These are phyloP conservation scores for Lucifuga dentata DNA, from an alignment of 2,113 vertebrate species.

Conservation along the genomic window DNA sequence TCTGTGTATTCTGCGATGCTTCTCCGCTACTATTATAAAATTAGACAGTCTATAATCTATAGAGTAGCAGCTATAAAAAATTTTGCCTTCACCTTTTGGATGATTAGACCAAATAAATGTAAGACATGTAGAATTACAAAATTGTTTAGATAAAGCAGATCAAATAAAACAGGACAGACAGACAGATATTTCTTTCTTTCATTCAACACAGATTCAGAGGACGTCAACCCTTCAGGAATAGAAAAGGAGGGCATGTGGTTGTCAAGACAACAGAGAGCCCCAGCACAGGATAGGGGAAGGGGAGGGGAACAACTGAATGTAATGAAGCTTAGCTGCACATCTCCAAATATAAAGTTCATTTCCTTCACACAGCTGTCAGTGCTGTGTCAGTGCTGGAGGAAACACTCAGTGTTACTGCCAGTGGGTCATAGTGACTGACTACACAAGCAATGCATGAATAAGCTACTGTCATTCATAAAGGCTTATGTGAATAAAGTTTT, in stretches of 20 bases:
- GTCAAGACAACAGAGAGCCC: constrained; percentile 68
- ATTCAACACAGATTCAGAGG: constrained; percentile 39
- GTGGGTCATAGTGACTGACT: constrained; percentile 15
- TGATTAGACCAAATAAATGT: neutral
- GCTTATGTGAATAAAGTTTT: constrained; percentile 1
- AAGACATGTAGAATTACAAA: neutral
- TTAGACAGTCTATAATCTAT: constrained; percentile 4
- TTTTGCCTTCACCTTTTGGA: neutral
- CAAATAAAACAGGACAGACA: too few relatives aligned
- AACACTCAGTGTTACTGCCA: constrained; percentile 24
- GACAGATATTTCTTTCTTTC: neutral
- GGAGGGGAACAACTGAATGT: constrained; percentile 41
- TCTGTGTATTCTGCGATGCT: constrained; percentile 11
- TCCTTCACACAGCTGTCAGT: constrained; percentile 48
- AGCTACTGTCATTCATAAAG: constrained; percentile 4
- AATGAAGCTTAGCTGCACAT: constrained; percentile 50
- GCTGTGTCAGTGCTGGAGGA: constrained; percentile 25
- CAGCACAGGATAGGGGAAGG: neutral
- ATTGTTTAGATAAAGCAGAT: neutral
- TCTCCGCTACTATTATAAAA: constrained; percentile 9
- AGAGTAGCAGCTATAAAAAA: too few relatives aligned
- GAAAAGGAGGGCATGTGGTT: constrained; percentile 59
- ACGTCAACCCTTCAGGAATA: constrained; percentile 43
- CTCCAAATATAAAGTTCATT: constrained; percentile 51
- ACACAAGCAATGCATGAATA: neutral